Evolutionary conservation across 1,140 invertebrate genomes (phyloP), one percentile per base, ranked within the genome.

Genomic region (Caerostris extrusa): DNA sequence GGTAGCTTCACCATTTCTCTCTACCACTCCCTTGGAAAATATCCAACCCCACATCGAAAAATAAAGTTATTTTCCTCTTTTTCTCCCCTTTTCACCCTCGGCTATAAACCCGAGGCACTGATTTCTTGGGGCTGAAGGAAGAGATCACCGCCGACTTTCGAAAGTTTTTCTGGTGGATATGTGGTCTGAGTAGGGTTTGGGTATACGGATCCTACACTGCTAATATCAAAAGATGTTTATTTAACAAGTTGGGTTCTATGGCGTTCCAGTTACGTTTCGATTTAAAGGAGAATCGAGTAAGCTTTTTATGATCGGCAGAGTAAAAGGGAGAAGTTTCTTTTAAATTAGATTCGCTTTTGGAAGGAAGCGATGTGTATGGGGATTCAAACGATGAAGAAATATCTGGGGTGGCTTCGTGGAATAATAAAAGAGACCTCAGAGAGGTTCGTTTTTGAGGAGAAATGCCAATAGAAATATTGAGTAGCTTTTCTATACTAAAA

Each of bases 61-160:
- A 93, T 93, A 93, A 93, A 93, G 91, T 93, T 93, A 93, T 87
- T 93, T 87, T 60, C 64, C 64, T 85, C 55, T 53, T 53, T 61
- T 19, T 50, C 6, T 58, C 34, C 34, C 34, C 34, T 34, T 61
- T 53, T 19, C 12, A 83, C 34, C 85, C 90, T 67, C 90, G 56
- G 64, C 91, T 87, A 93, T 93, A 93, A n/a, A 93, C 91, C 91
- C 81, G 61, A 8, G 91, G 91, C 91, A 64, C n/a, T 58, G 50
- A 60, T 61, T 61, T 8, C 60, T 55, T 57, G 7, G 57, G 8
- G 50, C 56, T 10, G 7, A 77, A 7, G 5, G 8, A 34, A 34
- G 50, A 50, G 71, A 34, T 92, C 77, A 53, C 34, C 69, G 61
- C 19, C 60, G 56, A 14, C 56, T 50, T 12, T 90, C 87, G 60